phyloP scores from a whole-genome alignment of 1,140 invertebrate species.

The Eriocheir sinensis region DNA sequence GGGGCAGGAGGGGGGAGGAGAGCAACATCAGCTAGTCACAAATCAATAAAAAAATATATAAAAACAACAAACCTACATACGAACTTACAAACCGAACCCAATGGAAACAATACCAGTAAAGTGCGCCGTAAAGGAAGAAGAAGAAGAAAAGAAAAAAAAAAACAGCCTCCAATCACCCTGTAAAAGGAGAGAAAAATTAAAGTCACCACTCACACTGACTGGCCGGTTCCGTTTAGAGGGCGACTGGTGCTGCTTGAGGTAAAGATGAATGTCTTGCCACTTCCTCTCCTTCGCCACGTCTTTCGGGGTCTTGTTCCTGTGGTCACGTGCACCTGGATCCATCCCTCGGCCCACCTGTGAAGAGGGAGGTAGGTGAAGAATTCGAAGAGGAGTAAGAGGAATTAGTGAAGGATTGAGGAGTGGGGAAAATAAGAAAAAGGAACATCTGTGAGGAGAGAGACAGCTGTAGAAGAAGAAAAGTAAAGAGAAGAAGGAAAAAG shows the following conservation, averaged over 20 bases:
- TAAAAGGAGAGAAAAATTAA: too few species aligned
- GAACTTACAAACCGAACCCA: too few species aligned
- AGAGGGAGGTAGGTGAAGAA: neutral
- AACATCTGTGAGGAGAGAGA: neutral
- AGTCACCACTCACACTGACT: neutral
- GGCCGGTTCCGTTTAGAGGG: neutral
- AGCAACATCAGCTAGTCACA: too few species aligned
- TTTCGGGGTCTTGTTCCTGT: constrained; percentile 4
- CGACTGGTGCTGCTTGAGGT: constrained; percentile 10
- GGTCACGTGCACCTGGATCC: neutral
- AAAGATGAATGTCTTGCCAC: neutral
- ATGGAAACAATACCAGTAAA: too few species aligned
- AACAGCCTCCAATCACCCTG: neutral
- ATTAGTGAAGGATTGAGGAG: neutral
- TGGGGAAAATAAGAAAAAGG: too few species aligned
- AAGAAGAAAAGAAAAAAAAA: neutral
- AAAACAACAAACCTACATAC: too few species aligned
- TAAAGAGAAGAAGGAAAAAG: neutral
- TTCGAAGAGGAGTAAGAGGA: neutral
- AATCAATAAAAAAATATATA: too few species aligned
- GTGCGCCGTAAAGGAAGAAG: neutral
- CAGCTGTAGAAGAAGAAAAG: neutral
- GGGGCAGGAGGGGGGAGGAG: too few species aligned
- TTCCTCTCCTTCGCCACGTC: constrained; percentile 33
- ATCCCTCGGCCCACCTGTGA: neutral